Conservation (phyloP, 2,888 invertebrate species). For the Boloria euphrosyne region DNA sequence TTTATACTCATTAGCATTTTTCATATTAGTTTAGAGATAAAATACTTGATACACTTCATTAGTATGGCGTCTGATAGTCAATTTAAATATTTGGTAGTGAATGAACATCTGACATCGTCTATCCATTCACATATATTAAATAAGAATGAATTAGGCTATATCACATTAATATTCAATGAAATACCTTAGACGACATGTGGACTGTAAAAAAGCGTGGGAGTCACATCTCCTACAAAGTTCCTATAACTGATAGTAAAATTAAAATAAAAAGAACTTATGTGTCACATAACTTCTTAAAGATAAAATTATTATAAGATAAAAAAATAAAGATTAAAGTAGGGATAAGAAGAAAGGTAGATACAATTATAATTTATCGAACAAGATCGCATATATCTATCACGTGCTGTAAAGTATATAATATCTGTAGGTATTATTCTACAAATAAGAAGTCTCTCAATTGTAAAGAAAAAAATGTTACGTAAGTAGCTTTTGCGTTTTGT, state of each 20-base stretch:
- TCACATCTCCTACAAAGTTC: conserved; percentile 22
- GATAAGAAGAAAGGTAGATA: no score
- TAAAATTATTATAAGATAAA: background rate
- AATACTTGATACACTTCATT: conserved; percentile 27
- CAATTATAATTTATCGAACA: no score
- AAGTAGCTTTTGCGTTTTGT: no score
- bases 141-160: conserved; percentile 35
- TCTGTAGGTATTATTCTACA: no score
- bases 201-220: conserved; percentile 29
- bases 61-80: conserved; percentile 17
- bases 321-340: background rate
- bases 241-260: conserved; percentile 12
- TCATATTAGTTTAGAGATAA: conserved; percentile 3
- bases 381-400: no score
- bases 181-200: conserved; percentile 27
- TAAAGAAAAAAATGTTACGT: no score
- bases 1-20: background rate
- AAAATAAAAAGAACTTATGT: conserved; percentile 7
- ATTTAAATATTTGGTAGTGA: conserved; percentile 34
- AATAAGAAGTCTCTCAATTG: no score
- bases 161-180: conserved; percentile 33
- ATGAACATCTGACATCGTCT: conserved; percentile 30
- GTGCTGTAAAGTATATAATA: no score
- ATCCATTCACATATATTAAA: conserved; percentile 33
- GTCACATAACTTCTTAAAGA: background rate